Percentiles rank a stretch among this genome's conserved stretches.
Evolutionary conservation across 2,113 vertebrate species (phyloP).

Genomic region (Cyphomyrus discorhynchus): DNA sequence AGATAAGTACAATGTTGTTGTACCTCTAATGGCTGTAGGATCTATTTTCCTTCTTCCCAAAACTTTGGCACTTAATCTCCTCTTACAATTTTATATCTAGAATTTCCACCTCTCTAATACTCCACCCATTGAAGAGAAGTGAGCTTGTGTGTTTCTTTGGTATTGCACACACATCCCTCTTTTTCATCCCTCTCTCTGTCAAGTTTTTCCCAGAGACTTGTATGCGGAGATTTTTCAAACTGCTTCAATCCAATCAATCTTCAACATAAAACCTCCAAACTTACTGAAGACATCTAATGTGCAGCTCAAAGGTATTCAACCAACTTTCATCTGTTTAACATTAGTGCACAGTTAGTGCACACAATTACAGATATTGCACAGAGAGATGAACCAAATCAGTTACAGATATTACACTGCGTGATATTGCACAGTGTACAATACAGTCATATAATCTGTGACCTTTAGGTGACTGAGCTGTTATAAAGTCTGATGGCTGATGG

Average conservation of each 20-base stretch:
- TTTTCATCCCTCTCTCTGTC: background rate
- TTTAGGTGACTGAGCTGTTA: too few species aligned
- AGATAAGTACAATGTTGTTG: too few species aligned
- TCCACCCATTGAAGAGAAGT: background rate
- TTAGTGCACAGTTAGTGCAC: background rate
- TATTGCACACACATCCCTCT: background rate
- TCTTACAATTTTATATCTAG: background rate
- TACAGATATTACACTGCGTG: too few species aligned
- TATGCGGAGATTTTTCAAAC: background rate
- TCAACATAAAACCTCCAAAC: background rate
- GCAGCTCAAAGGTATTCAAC: background rate
- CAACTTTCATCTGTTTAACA: background rate
- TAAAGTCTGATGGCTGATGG: too few species aligned
- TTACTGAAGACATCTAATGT: background rate
- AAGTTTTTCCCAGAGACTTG: background rate
- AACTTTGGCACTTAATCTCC: background rate
- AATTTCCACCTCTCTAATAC: background rate
- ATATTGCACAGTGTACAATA: too few species aligned
- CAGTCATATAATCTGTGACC: too few species aligned
- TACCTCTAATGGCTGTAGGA: too few species aligned
- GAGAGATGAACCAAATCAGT: too few species aligned
- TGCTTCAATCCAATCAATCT: background rate
- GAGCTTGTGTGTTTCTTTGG: background rate
- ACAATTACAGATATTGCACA: too few species aligned
- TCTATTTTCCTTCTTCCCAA: too few species aligned